These are phyloP conservation scores for Bradypodion ventrale DNA, from an alignment of 2,797 vertebrate genomes.

Conservation along the genomic window DNA sequence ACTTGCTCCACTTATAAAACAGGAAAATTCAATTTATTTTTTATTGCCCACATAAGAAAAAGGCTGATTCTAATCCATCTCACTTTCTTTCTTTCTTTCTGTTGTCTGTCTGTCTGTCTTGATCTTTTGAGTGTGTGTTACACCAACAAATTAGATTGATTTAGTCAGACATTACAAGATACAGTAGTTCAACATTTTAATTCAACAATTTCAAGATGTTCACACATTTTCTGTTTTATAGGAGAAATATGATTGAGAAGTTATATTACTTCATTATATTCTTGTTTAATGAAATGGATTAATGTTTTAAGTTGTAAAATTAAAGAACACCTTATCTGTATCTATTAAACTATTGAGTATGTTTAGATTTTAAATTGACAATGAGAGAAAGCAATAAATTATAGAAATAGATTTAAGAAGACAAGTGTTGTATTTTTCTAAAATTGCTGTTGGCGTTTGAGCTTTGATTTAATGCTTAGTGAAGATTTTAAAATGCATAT, in stretches of 20 bases:
- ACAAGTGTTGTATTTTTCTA: background rate
- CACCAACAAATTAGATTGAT: constrained; percentile 15
- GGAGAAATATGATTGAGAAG: constrained; percentile 24
- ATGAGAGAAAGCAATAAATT: background rate
- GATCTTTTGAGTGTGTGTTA: constrained; percentile 13
- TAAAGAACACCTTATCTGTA: background rate
- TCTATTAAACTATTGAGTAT: background rate
- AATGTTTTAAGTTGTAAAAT: constrained; percentile 15
- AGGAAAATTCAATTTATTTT: too few relatives aligned
- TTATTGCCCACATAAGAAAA: too few relatives aligned
- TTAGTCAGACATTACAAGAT: constrained; percentile 28
- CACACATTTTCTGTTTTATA: constrained; percentile 30
- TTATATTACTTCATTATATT: constrained; percentile 16
- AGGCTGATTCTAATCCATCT: too few relatives aligned
- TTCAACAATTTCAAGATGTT: constrained; percentile 38
- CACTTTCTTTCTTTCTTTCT: too few relatives aligned
- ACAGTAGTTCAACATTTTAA: constrained; percentile 21
- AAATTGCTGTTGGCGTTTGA: background rate
- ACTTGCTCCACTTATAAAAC: too few relatives aligned
- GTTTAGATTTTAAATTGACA: constrained; percentile 20
- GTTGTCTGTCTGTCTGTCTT: too few relatives aligned
- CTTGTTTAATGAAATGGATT: background rate
- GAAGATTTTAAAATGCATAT: background rate
- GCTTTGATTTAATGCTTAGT: background rate
- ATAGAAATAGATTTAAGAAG: background rate